Evolutionary conservation across 2,113 vertebrate species (phyloP), one percentile per base, ranked within the genome.

Genomic region (Tamias sibiricus): DNA sequence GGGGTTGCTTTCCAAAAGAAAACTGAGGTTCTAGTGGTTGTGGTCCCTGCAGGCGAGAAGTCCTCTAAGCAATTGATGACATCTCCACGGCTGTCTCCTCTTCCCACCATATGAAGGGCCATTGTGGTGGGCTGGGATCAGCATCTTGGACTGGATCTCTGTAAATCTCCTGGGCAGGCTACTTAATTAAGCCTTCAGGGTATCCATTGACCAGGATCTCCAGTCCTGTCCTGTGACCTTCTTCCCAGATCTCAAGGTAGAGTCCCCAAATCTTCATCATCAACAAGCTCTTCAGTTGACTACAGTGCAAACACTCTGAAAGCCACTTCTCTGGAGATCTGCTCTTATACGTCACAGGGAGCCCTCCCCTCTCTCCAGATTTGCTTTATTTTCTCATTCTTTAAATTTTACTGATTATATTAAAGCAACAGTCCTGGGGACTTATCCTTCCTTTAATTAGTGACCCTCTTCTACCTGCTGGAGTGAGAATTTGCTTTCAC

Each of bases 41-140:
- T 80, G 26, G 52, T 1, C 57, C 28, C n/a, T 22, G 9, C 13
- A 71, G 20, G 49, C 10, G 30, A 57, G 17, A 4, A 16, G 2
- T n/a, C 30, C 16, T 74, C n/a, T 22, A 40, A 90, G 71, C 35
- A 17, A 13, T 3, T 10, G 17, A 49, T 8, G 71, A 79, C 66
- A 59, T 13, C 75, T n/a, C 4, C 40, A 16, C n/a, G 22, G 12
- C 10, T 4, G 47, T 9, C 9, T 74, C 7, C 13, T 68, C 32
- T 74, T 92, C 68, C 54, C 44, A n/a, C 19, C 11, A 2, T 11
- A 44, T 2, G 72, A 82, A 77, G 37, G 30, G 26, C 30, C 3
- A 5, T 32, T 37, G 49, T 68, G 32, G 35, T 64, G 54, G 32
- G 11, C 35, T 8, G 1, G 0, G 0, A 12, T 75, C 24, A 62